Evolutionary conservation across 2,888 invertebrate species (phyloP).

Genomic region (Lasioglossum marginatum): DNA sequence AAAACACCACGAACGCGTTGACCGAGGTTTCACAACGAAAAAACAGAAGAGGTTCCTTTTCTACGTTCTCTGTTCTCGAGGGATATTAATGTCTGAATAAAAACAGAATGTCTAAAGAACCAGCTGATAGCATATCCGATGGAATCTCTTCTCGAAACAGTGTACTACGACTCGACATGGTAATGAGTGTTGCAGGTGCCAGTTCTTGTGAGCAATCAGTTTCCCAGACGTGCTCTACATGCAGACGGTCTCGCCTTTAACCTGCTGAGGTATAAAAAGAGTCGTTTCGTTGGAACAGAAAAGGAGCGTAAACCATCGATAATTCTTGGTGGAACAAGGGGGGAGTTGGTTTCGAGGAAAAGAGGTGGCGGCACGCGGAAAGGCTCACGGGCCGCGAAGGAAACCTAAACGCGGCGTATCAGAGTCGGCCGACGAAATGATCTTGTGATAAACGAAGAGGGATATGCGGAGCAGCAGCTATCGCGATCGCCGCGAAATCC

Average conservation of each 20-base stretch:
- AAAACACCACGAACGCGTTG: background rate
- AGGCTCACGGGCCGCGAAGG: slow-evolving; percentile 12
- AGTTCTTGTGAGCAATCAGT: background rate
- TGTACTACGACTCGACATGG: background rate
- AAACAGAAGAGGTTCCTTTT: background rate
- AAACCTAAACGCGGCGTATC: slow-evolving; percentile 41
- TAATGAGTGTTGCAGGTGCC: background rate
- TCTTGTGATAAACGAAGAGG: slow-evolving; percentile 47
- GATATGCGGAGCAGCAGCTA: slow-evolving; percentile 38
- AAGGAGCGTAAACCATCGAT: background rate
- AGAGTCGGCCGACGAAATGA: slow-evolving; percentile 36
- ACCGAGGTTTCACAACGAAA: background rate
- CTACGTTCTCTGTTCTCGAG: background rate
- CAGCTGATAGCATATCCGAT: background rate
- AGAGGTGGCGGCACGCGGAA: slow-evolving; percentile 3
- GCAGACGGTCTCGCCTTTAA: background rate
- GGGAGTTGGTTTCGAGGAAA: background rate
- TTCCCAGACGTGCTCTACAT: background rate
- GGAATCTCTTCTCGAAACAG: background rate
- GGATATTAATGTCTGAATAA: background rate
- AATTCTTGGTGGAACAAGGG: background rate
- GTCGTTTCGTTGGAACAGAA: background rate
- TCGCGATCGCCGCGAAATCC: slow-evolving; percentile 53
- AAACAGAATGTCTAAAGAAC: background rate
- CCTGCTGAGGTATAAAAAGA: background rate